phyloP scores from a whole-genome alignment of 2,888 invertebrate genomes.

The Teleogryllus oceanicus region DNA sequence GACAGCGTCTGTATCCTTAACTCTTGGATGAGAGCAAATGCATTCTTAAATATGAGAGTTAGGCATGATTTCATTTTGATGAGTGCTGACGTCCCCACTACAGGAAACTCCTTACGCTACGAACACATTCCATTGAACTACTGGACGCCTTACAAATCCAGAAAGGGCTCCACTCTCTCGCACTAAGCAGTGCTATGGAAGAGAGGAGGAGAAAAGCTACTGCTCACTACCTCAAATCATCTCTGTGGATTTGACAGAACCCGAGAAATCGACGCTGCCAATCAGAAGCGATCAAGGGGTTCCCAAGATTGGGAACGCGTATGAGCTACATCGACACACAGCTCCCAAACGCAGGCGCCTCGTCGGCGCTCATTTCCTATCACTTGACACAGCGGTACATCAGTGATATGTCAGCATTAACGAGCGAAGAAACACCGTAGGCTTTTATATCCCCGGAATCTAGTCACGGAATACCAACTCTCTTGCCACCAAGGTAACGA shows the following conservation, averaged over 20 bases:
- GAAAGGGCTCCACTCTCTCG: background rate
- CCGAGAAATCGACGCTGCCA: background rate
- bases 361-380: background rate
- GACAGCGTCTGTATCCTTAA: no score
- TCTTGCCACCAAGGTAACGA: no score
- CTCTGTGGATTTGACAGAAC: background rate
- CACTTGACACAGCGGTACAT: background rate
- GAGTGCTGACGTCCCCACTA: slow-evolving; percentile 29
- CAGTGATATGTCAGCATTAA: background rate
- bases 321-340: background rate
- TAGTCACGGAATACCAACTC: background rate
- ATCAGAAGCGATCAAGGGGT: background rate
- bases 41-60: no score
- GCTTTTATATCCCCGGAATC: background rate
- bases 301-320: background rate
- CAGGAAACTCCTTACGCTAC: slow-evolving; percentile 38
- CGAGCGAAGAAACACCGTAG: background rate
- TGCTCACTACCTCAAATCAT: background rate
- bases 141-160: slow-evolving; percentile 35
- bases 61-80: no score
- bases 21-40: no score
- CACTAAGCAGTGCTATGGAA: background rate
- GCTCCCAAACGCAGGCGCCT: background rate
- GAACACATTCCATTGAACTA: slow-evolving; percentile 45
- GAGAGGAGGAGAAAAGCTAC: background rate